Conservation (phyloP, 2,113 vertebrate genomes). For the Halichoerus grypus region DNA sequence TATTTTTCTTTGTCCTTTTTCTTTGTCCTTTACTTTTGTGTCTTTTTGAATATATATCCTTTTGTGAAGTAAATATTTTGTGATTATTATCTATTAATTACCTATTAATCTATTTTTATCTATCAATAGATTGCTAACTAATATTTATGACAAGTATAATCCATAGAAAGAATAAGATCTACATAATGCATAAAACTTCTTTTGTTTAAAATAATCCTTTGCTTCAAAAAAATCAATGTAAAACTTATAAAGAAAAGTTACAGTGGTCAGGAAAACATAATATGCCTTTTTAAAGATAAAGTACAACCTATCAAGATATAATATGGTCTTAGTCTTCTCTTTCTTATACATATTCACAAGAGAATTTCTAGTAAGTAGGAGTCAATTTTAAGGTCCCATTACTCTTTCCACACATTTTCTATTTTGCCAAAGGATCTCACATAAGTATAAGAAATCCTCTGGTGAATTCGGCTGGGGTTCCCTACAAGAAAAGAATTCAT, state of each 20-base stretch:
- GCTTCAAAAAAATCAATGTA: slow-evolving; percentile 8
- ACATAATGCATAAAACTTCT: not conserved
- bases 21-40: not conserved
- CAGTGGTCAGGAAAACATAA: not conserved
- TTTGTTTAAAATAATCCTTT: slow-evolving; percentile 26
- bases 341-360: not conserved
- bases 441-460: slow-evolving; percentile 29
- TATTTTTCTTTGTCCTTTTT: not conserved
- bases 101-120: not conserved
- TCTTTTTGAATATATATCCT: not conserved
- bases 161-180: not conserved
- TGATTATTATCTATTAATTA: not conserved
- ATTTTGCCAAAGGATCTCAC: slow-evolving; percentile 60
- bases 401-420: slow-evolving; percentile 56
- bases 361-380: slow-evolving; percentile 53
- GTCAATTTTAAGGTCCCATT: slow-evolving; percentile 63
- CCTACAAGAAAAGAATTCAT: slow-evolving; percentile 64
- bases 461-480: slow-evolving; percentile 57
- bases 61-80: not conserved
- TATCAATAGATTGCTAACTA: not conserved
- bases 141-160: not conserved
- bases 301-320: not conserved
- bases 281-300: not conserved
- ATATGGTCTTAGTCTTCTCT: not conserved
- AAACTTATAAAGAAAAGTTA: not conserved